Evolutionary conservation across 37 sponge, comb jelly and placozoan genomes (phyloP).

Genomic region (Theonella swinhoei): DNA sequence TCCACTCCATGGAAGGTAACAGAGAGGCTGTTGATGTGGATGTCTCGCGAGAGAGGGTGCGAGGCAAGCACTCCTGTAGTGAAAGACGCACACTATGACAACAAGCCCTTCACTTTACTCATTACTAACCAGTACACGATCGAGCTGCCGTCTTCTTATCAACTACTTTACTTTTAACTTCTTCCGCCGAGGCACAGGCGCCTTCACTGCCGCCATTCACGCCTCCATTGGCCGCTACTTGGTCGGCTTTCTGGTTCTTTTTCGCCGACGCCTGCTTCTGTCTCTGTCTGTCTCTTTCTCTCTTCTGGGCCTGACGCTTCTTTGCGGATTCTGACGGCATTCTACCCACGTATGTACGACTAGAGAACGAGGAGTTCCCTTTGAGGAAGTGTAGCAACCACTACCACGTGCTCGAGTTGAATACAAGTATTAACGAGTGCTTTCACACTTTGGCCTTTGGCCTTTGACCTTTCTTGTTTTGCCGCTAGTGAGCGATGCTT

Average conservation of each 20-base stretch:
- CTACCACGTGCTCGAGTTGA: too few species aligned
- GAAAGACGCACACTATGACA: not conserved
- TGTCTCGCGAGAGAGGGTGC: slow-evolving; percentile 82
- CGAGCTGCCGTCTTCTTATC: slow-evolving; percentile 35
- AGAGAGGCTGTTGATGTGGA: slow-evolving; percentile 81
- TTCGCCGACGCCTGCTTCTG: slow-evolving; percentile 44
- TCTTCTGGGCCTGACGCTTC: slow-evolving; percentile 78
- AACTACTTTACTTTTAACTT: not conserved
- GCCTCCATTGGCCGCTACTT: not conserved
- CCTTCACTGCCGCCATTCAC: not conserved
- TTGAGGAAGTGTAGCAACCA: not conserved
- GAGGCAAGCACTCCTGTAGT: slow-evolving; percentile 78
- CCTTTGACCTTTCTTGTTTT: too few species aligned
- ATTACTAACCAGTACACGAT: slow-evolving; percentile 48
- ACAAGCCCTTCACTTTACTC: too few species aligned
- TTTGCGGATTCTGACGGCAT: slow-evolving; percentile 91
- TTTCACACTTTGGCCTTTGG: too few species aligned
- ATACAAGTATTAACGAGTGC: too few species aligned
- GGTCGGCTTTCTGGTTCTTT: slow-evolving; percentile 32
- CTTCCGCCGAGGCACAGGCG: not conserved
- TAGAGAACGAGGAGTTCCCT: not conserved
- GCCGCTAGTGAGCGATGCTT: too few species aligned
- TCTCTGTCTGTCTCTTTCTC: slow-evolving; percentile 10
- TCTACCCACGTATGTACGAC: not conserved
- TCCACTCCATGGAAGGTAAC: slow-evolving; percentile 90